Evolutionary conservation across 2,113 vertebrate species (phyloP).

Genomic region (Hyla sarda): DNA sequence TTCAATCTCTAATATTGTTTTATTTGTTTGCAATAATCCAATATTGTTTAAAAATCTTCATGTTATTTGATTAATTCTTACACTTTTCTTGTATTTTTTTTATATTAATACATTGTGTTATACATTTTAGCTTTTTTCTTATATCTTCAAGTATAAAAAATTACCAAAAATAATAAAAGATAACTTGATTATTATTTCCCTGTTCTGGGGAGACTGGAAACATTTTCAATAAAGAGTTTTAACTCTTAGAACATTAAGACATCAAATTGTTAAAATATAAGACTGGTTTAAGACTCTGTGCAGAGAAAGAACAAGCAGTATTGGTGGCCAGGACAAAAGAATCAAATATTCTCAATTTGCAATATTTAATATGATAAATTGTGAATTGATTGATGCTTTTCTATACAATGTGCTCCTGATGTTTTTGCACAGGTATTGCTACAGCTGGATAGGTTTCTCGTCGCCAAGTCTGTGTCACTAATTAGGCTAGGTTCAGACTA

Average conservation of each 20-base stretch:
- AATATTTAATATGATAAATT: too few relatives aligned
- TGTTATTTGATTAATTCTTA: background rate
- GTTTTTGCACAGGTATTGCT: too few relatives aligned
- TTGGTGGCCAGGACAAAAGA: background rate
- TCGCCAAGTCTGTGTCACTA: too few relatives aligned
- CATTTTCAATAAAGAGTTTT: background rate
- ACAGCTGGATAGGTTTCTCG: too few relatives aligned
- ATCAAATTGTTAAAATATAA: background rate
- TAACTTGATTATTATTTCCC: slow-evolving; percentile 5
- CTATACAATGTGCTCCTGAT: too few relatives aligned
- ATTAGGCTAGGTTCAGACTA: too few relatives aligned
- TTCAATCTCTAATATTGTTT: background rate
- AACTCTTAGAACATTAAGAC: background rate
- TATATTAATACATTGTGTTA: background rate
- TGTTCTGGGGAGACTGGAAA: background rate
- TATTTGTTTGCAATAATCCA: slow-evolving; percentile 1
- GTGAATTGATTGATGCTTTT: too few relatives aligned
- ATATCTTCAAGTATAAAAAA: background rate
- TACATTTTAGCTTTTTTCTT: background rate
- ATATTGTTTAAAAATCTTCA: background rate
- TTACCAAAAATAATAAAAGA: background rate
- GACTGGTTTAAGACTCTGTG: background rate
- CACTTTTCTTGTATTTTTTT: background rate
- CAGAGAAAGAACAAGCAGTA: background rate
- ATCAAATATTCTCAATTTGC: too few relatives aligned